Percentiles rank a stretch among this genome's conserved stretches.
These are phyloP conservation scores for Gryllus bimaculatus DNA, from an alignment of 1,140 invertebrate genomes.

Conservation along the genomic window DNA sequence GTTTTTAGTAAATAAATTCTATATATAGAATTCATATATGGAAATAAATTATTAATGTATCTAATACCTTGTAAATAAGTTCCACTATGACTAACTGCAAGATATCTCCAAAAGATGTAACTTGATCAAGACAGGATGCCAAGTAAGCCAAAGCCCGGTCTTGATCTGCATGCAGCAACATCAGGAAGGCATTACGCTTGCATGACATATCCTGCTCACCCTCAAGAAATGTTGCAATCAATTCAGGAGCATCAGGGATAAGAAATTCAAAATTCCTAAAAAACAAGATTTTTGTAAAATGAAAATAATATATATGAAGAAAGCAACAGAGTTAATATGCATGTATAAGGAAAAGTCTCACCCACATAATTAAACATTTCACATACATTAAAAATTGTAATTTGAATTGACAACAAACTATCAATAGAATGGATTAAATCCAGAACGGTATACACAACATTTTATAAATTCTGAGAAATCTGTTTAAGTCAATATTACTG, in stretches of 20 bases:
- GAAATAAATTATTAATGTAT: background rate
- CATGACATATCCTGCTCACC: conserved; percentile 98
- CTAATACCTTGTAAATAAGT: conserved; percentile 90
- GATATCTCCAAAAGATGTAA: conserved; percentile 93
- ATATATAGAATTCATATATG: background rate
- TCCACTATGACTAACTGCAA: conserved; percentile 98
- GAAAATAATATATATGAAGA: too few species aligned
- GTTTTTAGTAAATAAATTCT: background rate
- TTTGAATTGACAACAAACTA: too few species aligned
- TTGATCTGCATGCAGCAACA: conserved; percentile 95
- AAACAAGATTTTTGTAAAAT: conserved; percentile 14
- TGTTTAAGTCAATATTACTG: too few species aligned
- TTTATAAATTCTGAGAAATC: too few species aligned
- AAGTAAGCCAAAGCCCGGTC: conserved; percentile 87
- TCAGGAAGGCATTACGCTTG: conserved; percentile 97
- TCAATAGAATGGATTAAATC: too few species aligned
- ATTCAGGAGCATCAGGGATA: conserved; percentile 96
- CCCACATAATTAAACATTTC: too few species aligned
- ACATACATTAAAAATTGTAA: too few species aligned
- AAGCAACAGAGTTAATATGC: too few species aligned
- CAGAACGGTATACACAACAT: too few species aligned
- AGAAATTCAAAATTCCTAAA: conserved; percentile 92
- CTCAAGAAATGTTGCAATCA: conserved; percentile 91
- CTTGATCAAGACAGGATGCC: conserved; percentile 87
- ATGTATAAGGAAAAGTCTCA: too few species aligned